Evolutionary conservation across 2,113 vertebrate species (phyloP).

Genomic region (Scolopax mira): DNA sequence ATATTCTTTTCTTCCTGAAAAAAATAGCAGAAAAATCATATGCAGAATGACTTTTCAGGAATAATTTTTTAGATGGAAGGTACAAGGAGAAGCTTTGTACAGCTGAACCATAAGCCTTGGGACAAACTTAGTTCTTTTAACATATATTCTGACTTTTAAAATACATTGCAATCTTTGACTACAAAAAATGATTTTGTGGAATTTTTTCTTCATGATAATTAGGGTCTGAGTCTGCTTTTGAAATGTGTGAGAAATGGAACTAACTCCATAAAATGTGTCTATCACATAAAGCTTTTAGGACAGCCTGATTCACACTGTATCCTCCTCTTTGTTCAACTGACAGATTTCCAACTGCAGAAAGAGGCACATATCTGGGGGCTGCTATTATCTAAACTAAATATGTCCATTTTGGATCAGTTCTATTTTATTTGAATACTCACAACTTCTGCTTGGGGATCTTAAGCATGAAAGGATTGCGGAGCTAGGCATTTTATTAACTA

Average conservation of each 20-base stretch:
- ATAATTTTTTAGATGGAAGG: constrained; percentile 20
- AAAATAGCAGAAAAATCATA: background rate
- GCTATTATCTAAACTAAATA: constrained; percentile 51
- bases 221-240: constrained; percentile 30
- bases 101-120: background rate
- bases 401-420: constrained; percentile 44
- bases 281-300: constrained; percentile 49
- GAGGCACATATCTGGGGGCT: constrained; percentile 17
- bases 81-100: background rate
- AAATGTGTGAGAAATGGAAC: constrained; percentile 34
- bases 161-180: background rate
- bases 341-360: constrained; percentile 40
- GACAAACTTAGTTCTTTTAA: constrained; percentile 32
- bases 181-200: constrained; percentile 20
- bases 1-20: constrained; percentile 20
- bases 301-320: constrained; percentile 32
- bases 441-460: constrained; percentile 30
- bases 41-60: constrained; percentile 49
- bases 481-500: constrained; percentile 27
- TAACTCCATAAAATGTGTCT: constrained; percentile 34
- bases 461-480: constrained; percentile 24
- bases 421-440: constrained; percentile 39
- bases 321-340: constrained; percentile 59
- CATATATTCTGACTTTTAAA: constrained; percentile 2
- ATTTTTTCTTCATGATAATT: constrained; percentile 32